These are phyloP conservation scores for Epistrophe grossulariae DNA, from an alignment of 2,888 invertebrate species.

Conservation along the genomic window DNA sequence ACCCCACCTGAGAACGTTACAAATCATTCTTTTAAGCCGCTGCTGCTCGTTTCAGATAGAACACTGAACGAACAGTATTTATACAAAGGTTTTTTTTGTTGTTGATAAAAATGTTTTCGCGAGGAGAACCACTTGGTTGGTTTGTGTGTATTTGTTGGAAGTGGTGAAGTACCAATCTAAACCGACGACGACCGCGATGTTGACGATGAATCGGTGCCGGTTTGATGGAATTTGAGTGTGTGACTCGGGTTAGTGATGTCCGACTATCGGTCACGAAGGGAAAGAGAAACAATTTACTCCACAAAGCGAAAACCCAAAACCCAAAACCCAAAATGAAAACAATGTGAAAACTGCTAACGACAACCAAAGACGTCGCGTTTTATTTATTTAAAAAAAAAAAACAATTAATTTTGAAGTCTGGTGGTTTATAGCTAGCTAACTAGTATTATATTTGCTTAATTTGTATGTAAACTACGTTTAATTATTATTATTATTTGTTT, in stretches of 20 bases:
- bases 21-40: slow-evolving; percentile 40
- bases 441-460: neutral
- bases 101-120: slow-evolving; percentile 66
- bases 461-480: neutral
- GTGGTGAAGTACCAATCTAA: neutral
- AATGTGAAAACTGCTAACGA: slow-evolving; percentile 42
- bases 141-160: slow-evolving; percentile 21
- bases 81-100: slow-evolving; percentile 37
- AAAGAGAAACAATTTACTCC: slow-evolving; percentile 60
- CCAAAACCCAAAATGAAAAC: slow-evolving; percentile 50
- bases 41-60: slow-evolving; percentile 36
- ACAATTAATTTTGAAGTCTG: neutral
- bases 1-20: slow-evolving; percentile 30
- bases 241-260: slow-evolving; percentile 56
- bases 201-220: slow-evolving; percentile 18
- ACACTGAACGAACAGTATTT: slow-evolving; percentile 53
- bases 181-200: neutral
- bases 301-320: neutral
- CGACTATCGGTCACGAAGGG: slow-evolving; percentile 62
- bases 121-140: slow-evolving; percentile 51
- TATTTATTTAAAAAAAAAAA: slow-evolving; percentile 4
- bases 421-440: too few species aligned
- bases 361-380: slow-evolving; percentile 11
- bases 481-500: slow-evolving; percentile 31
- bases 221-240: slow-evolving; percentile 47